Percentiles rank a stretch among this genome's conserved stretches.
Conservation (phyloP, 2,888 invertebrate species). For the Saturnia pavonia region DNA sequence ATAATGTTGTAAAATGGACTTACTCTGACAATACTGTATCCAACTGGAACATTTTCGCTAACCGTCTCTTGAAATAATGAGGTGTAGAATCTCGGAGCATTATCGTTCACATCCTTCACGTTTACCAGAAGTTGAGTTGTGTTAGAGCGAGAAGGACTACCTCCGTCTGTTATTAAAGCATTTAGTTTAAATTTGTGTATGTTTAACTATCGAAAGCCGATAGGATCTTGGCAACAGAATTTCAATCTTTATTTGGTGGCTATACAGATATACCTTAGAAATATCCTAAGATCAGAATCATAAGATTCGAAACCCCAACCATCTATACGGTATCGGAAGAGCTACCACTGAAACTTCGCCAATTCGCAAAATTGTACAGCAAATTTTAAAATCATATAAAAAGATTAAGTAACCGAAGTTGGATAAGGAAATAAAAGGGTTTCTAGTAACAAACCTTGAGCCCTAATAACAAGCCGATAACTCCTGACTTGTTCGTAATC, state of each 20-base stretch:
- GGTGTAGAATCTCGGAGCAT: conserved; percentile 95
- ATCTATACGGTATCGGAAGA: no score
- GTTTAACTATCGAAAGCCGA: neutral
- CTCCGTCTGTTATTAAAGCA: conserved; percentile 85
- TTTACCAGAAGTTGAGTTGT: conserved; percentile 96
- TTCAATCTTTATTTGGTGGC: neutral
- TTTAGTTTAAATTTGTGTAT: neutral
- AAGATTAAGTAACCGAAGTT: neutral
- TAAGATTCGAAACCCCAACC: no score
- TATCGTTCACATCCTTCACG: conserved; percentile 97
- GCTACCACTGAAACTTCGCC: no score
- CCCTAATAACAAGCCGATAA: conserved; percentile 94
- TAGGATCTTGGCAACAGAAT: neutral
- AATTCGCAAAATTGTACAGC: neutral
- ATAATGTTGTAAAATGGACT: conserved; percentile 34
- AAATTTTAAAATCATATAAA: neutral
- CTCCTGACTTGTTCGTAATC: conserved; percentile 94
- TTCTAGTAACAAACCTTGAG: conserved; percentile 83
- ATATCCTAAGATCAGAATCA: neutral
- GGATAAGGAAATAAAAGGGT: neutral
- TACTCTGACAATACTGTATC: conserved; percentile 92
- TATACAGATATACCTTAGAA: neutral
- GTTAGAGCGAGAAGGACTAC: conserved; percentile 95
- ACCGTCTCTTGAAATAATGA: conserved; percentile 96
- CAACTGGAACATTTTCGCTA: conserved; percentile 93